Base-by-base conservation (phyloP, 2,113 vertebrate species). In the Nannospalax galili region DNA sequence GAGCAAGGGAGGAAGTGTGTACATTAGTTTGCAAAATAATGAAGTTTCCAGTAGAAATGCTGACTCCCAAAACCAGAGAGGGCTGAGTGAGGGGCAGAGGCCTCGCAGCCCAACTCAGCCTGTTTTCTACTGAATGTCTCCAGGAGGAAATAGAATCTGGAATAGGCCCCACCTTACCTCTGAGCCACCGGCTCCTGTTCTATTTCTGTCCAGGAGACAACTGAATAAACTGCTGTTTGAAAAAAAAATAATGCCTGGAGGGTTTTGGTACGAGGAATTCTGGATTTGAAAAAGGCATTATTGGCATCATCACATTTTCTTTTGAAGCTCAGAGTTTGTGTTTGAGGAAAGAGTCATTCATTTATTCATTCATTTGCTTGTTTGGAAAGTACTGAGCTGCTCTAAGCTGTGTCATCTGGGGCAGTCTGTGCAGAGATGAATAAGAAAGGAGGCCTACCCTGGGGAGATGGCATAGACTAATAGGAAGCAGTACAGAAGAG, bases 1-100 rank as follows among this genome's bases (percentile, higher is more conserved):
- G 90, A 89, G 75, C 45, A 35, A 86, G 82, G 73, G 70, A 85
- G 90, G 95, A 94, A 91, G 86, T 93, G 42, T 82, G 92, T 74
- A 62, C 11, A 24, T 84, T 69, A 1, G 48, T 94, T 73, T 95
- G 85, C 48, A 86, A 75, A 93, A 73, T 96, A 92, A 96, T 95
- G 91, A 77, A 73, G 86, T 97, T 96, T 95, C 74, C 96, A 90
- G 81, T 87, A 86, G 96, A 93, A 87, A 80, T 84, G 82, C 45
- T 67, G 70, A 42, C 79, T 95, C 88, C 74, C 88, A 8, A 78
- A 52, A 72, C 73, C 74, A 32, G 37, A 35, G 64, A 89, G 40
- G 1, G 17, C 80, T 45, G 37, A 8, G 40, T 58, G 64, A n/a
- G 28, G 73, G 78, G 62, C 26, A n/a, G 90, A 82, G 64, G 79